Evolutionary conservation across 2,888 invertebrate species (phyloP), one percentile per base, ranked within the genome.

Genomic region (Drosophila atripex): DNA sequence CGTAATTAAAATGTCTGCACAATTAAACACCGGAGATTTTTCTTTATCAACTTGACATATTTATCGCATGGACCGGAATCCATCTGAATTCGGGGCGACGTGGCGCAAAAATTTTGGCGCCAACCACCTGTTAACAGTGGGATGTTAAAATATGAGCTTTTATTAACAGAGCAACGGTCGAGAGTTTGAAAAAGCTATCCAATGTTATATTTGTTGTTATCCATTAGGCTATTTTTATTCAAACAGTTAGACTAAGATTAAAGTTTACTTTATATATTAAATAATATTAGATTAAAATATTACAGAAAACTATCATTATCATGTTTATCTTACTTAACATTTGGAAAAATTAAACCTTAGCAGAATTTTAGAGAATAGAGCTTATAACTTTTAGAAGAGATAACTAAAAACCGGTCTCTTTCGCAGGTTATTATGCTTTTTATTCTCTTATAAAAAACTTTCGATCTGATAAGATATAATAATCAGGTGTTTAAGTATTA

Each of bases 91-190:
- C 9, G 9, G 18, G 58, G 16, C 50, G 35, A 70, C 70, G 61
- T 61, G 71, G 71, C 54, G 32, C 71, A 46, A 32, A 41, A 1
- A 41, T 41, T 41, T 18, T 5, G 18, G 11, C 39, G 39, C 39
- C 68, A 76, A 76, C 84, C 79, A 79, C 79, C 85, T 79, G 79
- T 79, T 71, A 72, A 49, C 79, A 55, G 46, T 39, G 46, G 32
- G 30, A 61, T 73, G 56, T 57, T 64, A 54, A n/a, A 14, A 2
- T n/a, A 1, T 11, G n/a, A 64, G 65, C 63, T 64, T 63, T 64
- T n/a, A 9, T 28, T 64, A 63, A 61, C 61, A 71, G 61, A 32
- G n/a, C n/a, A 35, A n/a, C 7, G 35, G 1, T n/a, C 14, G n/a
- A 35, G 21, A 23, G 21, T 35, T 41, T 18, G 0, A 14, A 39